Evolutionary conservation across 2,113 vertebrate genomes (phyloP).

Genomic region (Poeciliopsis prolifica): DNA sequence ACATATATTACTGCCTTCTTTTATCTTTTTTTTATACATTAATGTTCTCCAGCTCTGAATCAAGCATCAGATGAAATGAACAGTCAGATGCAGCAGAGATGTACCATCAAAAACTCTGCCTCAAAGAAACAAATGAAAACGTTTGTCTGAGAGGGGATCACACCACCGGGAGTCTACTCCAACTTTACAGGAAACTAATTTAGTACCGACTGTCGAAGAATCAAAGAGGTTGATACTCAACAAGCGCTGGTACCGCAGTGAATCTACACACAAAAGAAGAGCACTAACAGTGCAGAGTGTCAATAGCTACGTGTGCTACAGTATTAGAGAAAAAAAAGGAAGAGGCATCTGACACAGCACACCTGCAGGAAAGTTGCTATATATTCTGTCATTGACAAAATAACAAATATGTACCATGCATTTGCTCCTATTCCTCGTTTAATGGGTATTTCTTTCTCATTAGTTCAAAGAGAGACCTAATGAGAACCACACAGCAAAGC

Average conservation of each 20-base stretch:
- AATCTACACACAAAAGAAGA: constrained; percentile 50
- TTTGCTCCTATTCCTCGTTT: constrained; percentile 30
- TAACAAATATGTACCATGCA: constrained; percentile 51
- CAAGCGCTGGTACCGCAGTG: constrained; percentile 50
- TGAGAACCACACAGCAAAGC: constrained; percentile 56
- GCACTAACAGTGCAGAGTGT: constrained; percentile 65
- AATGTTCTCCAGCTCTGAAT: constrained; percentile 63
- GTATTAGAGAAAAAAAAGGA: constrained; percentile 49
- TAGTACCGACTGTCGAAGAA: constrained; percentile 69
- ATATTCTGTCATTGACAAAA: constrained; percentile 42
- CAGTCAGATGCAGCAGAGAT: constrained; percentile 51
- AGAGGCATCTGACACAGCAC: constrained; percentile 44
- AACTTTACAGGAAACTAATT: constrained; percentile 60
- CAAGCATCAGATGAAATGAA: constrained; percentile 61
- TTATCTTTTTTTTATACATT: constrained; percentile 57
- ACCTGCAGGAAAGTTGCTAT: constrained; percentile 16
- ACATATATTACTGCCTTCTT: constrained; percentile 55
- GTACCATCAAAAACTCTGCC: constrained; percentile 52
- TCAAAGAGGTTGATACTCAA: constrained; percentile 57
- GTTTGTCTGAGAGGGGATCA: constrained; percentile 37
- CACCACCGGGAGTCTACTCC: constrained; percentile 60
- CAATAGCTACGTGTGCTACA: constrained; percentile 71
- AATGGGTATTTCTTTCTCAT: constrained; percentile 48
- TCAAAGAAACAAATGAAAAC: constrained; percentile 24
- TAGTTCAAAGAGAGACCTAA: constrained; percentile 29